Evolutionary conservation across 2,797 vertebrate genomes (phyloP).

Genomic region (Schizopygopsis malacanthus): DNA sequence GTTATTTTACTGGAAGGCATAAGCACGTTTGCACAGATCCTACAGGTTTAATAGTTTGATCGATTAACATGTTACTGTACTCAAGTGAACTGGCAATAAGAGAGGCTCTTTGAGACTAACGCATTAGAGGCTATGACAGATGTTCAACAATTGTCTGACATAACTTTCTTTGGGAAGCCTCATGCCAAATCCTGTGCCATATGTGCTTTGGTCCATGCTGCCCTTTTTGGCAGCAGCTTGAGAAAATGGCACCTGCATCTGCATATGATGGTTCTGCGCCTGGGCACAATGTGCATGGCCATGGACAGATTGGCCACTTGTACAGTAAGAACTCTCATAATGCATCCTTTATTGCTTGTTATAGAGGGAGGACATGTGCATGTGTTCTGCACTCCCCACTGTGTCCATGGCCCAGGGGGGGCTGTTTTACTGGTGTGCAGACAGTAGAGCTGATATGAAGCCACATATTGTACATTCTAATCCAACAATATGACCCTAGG

Average conservation of each 20-base stretch:
- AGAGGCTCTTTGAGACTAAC: slow-evolving; percentile 29
- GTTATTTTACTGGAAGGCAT: slow-evolving; percentile 45
- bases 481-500: slow-evolving; percentile 77
- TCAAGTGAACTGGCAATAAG: not conserved
- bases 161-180: slow-evolving; percentile 60
- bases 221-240: slow-evolving; percentile 67
- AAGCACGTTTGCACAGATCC: slow-evolving; percentile 30
- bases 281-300: slow-evolving; percentile 62
- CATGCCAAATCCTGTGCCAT: slow-evolving; percentile 59
- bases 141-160: slow-evolving; percentile 72
- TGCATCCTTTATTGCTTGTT: slow-evolving; percentile 77
- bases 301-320: slow-evolving; percentile 82
- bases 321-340: slow-evolving; percentile 84
- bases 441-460: slow-evolving; percentile 86
- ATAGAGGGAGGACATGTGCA: slow-evolving; percentile 69
- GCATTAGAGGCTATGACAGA: slow-evolving; percentile 61
- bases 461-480: slow-evolving; percentile 69
- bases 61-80: slow-evolving; percentile 54
- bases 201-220: slow-evolving; percentile 65
- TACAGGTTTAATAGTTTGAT: slow-evolving; percentile 12
- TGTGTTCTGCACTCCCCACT: slow-evolving; percentile 57
- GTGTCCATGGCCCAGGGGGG: slow-evolving; percentile 57
- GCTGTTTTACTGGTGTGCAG: slow-evolving; percentile 71
- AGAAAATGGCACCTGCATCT: slow-evolving; percentile 70
- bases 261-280: slow-evolving; percentile 63